Evolutionary conservation across 2,113 vertebrate species (phyloP).

Genomic region (Ageneiosus marmoratus): DNA sequence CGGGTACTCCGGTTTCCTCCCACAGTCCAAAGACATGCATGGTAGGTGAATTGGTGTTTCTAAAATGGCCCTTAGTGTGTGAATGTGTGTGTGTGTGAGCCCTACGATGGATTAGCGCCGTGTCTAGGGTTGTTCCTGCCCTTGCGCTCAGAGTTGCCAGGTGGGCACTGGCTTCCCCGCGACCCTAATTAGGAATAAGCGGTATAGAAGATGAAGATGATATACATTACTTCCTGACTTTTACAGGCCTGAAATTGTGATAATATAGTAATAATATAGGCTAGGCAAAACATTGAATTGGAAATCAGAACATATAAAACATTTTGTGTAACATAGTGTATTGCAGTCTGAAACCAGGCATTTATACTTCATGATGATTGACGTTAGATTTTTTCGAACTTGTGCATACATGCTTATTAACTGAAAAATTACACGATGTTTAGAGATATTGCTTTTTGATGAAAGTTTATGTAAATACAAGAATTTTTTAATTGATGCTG

Average conservation of each 20-base stretch:
- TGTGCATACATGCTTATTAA: neutral
- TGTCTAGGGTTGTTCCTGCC: too few species aligned
- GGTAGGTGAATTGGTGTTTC: too few species aligned
- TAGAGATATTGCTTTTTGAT: neutral
- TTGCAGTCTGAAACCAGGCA: neutral
- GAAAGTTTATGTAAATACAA: conserved; percentile 4
- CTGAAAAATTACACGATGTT: neutral
- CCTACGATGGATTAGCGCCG: too few species aligned
- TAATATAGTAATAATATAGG: neutral
- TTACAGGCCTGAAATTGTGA: neutral
- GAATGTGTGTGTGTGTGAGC: too few species aligned
- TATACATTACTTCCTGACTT: neutral
- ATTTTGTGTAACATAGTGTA: neutral
- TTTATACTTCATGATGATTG: neutral
- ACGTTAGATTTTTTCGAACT: neutral
- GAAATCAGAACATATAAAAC: neutral
- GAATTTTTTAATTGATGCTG: neutral
- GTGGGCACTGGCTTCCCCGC: too few species aligned
- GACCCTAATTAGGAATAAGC: too few species aligned
- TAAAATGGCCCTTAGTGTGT: too few species aligned
- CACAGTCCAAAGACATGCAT: too few species aligned
- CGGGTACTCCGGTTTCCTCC: too few species aligned
- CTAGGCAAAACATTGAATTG: neutral
- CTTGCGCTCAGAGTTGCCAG: too few species aligned
- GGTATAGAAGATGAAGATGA: too few species aligned